phyloP scores from a whole-genome alignment of 2,888 invertebrate genomes.

The Hesperia comma region DNA sequence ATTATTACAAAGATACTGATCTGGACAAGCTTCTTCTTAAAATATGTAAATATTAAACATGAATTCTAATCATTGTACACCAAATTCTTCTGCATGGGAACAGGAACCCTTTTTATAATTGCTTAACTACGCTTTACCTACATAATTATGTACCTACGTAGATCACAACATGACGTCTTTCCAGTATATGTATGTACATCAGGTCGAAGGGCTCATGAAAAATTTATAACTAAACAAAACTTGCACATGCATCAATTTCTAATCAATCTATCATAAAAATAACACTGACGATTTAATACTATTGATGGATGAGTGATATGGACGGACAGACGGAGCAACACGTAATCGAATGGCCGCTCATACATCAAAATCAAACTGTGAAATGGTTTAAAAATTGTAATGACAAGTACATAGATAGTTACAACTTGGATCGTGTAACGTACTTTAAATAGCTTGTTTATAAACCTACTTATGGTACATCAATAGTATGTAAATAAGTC shows the following conservation, averaged over 20 bases:
- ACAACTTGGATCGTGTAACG: background rate
- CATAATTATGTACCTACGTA: background rate
- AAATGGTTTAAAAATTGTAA: constrained; percentile 25
- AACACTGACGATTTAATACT: constrained; percentile 21
- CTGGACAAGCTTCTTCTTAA: too few relatives aligned
- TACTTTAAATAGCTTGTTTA: background rate
- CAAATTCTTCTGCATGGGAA: too few relatives aligned
- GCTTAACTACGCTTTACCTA: background rate
- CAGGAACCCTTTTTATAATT: background rate
- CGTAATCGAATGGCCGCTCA: constrained; percentile 21
- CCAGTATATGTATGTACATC: background rate
- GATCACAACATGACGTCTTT: background rate
- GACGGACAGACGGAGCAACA: constrained; percentile 20
- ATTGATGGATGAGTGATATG: constrained; percentile 25
- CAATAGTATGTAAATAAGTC: too few relatives aligned
- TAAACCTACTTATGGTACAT: too few relatives aligned
- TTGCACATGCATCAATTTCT: constrained; percentile 3
- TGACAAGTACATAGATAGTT: constrained; percentile 17
- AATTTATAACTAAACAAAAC: constrained; percentile 4
- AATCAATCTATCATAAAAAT: constrained; percentile 19
- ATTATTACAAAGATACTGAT: too few relatives aligned
- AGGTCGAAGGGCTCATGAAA: background rate
- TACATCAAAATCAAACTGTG: constrained; percentile 32
- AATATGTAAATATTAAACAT: too few relatives aligned
- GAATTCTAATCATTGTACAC: too few relatives aligned